A percentile compares a stretch with the other conserved stretches of the same genome.
Evolutionary conservation across 2,888 invertebrate genomes (phyloP).

Genomic region (Brenthis hecate): DNA sequence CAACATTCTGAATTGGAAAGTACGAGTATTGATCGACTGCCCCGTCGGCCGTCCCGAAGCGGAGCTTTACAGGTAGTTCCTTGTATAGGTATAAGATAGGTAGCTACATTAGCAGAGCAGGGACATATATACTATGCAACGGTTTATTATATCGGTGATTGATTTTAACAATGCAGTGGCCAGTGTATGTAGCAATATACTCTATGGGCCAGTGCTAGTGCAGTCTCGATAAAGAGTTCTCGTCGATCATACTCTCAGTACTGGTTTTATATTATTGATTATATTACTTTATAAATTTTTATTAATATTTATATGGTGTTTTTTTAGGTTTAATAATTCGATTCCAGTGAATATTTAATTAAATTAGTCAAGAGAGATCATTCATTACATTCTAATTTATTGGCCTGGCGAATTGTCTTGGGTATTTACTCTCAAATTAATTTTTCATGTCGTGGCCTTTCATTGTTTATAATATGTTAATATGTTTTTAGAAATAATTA

Average conservation of each 20-base stretch:
- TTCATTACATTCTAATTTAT: not conserved
- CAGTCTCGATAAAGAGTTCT: conserved; percentile 7
- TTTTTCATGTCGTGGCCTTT: conserved; percentile 21
- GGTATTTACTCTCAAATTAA: conserved; percentile 9
- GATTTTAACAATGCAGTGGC: conserved; percentile 3
- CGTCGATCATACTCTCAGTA: not conserved
- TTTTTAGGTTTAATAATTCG: conserved; percentile 11
- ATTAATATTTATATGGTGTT: conserved; percentile 1
- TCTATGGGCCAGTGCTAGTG: conserved; percentile 9
- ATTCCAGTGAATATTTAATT: not conserved
- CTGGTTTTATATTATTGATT: not conserved
- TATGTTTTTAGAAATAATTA: conserved; percentile 8
- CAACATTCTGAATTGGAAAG: conserved; percentile 5
- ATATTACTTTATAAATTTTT: not conserved
- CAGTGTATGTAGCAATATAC: too few species aligned
- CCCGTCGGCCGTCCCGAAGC: not conserved
- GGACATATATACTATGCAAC: conserved; percentile 7
- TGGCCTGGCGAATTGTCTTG: conserved; percentile 16
- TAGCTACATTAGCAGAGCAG: not conserved
- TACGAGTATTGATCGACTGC: conserved; percentile 9
- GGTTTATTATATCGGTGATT: conserved; percentile 7
- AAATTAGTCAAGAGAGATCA: conserved; percentile 1
- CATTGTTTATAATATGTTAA: conserved; percentile 3
- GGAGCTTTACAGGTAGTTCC: not conserved
- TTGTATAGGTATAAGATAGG: not conserved